phyloP scores from a whole-genome alignment of 2,888 invertebrate genomes.

The Tiliacea citrago region DNA sequence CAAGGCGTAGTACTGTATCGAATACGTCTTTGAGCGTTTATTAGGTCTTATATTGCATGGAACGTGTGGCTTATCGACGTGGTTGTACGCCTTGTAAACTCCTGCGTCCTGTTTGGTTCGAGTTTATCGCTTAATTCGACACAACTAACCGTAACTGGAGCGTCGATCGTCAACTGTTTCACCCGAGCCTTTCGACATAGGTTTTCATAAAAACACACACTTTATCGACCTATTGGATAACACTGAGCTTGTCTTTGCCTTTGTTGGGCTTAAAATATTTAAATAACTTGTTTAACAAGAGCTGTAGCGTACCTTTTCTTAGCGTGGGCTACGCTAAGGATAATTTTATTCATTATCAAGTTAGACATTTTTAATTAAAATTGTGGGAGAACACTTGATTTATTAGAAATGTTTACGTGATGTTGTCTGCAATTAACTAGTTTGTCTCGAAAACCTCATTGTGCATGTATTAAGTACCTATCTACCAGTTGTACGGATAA shows the following conservation, averaged over 20 bases:
- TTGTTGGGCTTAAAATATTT: constrained; percentile 45
- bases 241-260: constrained; percentile 32
- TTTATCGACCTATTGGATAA: constrained; percentile 52
- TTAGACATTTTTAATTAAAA: constrained; percentile 49
- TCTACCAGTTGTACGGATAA: constrained; percentile 32
- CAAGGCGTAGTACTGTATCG: constrained; percentile 27
- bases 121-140: constrained; percentile 70
- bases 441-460: constrained; percentile 41
- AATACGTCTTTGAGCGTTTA: constrained; percentile 20
- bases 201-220: constrained; percentile 56
- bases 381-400: constrained; percentile 28
- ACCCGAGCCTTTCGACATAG: background rate
- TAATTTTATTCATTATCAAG: constrained; percentile 49
- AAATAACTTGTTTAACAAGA: constrained; percentile 56
- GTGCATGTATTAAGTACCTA: constrained; percentile 25
- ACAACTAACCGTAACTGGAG: constrained; percentile 40
- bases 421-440: constrained; percentile 38
- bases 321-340: constrained; percentile 23
- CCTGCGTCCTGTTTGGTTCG: background rate
- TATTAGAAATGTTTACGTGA: constrained; percentile 21
- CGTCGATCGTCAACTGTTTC: constrained; percentile 27
- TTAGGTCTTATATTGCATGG: constrained; percentile 2
- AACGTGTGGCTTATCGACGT: constrained; percentile 67
- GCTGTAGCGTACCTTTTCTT: constrained; percentile 13
- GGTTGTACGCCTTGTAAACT: constrained; percentile 52